Evolutionary conservation across 2,797 vertebrate species (phyloP).

Genomic region (Masticophis lateralis): DNA sequence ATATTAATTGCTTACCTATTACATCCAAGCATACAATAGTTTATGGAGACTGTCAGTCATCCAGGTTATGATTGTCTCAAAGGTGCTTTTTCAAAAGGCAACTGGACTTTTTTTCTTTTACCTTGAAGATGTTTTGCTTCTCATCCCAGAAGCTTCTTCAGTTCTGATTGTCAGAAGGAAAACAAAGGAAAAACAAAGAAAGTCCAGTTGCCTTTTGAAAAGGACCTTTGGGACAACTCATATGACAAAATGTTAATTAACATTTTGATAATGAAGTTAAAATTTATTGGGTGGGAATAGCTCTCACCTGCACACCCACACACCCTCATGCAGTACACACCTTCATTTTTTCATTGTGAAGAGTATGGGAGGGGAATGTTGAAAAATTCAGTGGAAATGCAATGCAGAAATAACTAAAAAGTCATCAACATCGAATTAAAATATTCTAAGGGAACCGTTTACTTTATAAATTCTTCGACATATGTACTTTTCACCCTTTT

Average conservation of each 20-base stretch:
- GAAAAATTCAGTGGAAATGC: accelerated
- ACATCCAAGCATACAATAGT: neutral
- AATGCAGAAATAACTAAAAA: neutral
- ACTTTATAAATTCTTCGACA: neutral
- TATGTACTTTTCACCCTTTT: neutral
- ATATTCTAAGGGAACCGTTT: neutral
- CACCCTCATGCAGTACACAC: neutral
- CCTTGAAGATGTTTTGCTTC: too few species aligned
- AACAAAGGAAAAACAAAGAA: neutral
- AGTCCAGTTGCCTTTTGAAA: neutral
- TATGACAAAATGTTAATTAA: neutral
- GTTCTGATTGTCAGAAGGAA: neutral
- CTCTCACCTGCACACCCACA: too few species aligned
- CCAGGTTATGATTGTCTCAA: too few species aligned
- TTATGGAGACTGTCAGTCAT: too few species aligned
- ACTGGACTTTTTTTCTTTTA: too few species aligned
- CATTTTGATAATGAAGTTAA: neutral
- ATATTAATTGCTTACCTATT: neutral
- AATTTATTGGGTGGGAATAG: neutral
- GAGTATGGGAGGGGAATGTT: accelerated
- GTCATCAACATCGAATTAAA: neutral
- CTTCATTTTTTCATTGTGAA: accelerated
- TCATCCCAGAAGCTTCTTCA: too few species aligned
- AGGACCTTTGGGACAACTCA: neutral
- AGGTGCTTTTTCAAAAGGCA: too few species aligned